These are phyloP conservation scores for Myotis myotis DNA, from an alignment of 2,797 vertebrate genomes.

Conservation along the genomic window DNA sequence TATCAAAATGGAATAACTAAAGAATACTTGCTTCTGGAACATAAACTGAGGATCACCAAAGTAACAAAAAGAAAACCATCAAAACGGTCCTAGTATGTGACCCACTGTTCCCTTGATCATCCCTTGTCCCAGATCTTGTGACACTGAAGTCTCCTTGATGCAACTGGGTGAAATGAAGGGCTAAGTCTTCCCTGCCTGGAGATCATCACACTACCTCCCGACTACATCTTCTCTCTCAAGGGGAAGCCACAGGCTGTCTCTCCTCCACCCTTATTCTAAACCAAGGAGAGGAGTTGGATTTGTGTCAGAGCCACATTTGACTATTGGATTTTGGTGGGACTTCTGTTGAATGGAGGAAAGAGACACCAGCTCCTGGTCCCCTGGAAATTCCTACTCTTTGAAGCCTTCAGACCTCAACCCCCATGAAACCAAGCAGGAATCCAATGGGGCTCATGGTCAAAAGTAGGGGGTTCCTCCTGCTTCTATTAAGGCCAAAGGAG, in stretches of 20 bases:
- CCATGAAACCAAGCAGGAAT: not conserved
- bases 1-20: not conserved
- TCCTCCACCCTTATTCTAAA: not conserved
- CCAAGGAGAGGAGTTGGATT: not conserved
- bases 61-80: not conserved
- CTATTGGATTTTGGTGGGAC: not conserved
- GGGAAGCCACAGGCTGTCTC: not conserved
- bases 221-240: not conserved
- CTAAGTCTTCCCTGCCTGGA: rapidly evolving
- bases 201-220: rapidly evolving
- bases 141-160: not conserved
- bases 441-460: rapidly evolving
- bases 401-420: not conserved
- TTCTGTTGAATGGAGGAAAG: not conserved
- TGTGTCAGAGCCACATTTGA: not conserved
- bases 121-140: rapidly evolving
- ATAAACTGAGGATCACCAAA: not conserved
- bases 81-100: not conserved
- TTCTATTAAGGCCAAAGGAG: not conserved
- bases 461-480: rapidly evolving
- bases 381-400: not conserved
- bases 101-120: too few relatives aligned
- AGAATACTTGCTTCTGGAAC: not conserved
- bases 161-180: not conserved
- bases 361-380: not conserved